phyloP scores from a whole-genome alignment of 53 echinoderm and acorn worm genomes.

The Paracentrotus lividus region DNA sequence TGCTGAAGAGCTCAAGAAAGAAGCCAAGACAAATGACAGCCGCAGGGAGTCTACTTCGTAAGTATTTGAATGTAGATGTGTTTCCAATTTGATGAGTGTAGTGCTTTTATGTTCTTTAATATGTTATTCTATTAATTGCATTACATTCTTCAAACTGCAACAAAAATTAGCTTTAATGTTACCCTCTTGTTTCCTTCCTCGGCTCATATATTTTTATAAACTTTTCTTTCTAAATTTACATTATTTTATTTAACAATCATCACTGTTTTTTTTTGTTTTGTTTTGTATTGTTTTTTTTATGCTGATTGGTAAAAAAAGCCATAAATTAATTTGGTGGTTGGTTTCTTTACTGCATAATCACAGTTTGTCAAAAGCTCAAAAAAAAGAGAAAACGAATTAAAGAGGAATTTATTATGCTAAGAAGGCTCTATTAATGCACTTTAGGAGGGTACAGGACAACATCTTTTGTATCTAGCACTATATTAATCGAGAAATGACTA shows the following conservation, averaged over 20 bases:
- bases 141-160: neutral
- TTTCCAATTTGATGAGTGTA: neutral
- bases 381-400: no score
- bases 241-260: neutral
- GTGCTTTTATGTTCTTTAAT: neutral
- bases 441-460: no score
- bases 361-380: no score
- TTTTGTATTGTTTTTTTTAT: neutral
- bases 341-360: no score
- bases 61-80: neutral
- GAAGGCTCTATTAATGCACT: no score
- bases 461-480: no score
- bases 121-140: neutral
- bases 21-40: conserved; percentile 34
- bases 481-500: no score
- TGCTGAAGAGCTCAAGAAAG: conserved; percentile 78
- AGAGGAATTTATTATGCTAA: no score
- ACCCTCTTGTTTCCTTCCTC: neutral
- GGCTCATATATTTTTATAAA: neutral
- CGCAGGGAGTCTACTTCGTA: conserved; percentile 55
- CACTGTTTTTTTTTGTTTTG: no score
- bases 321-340: no score
- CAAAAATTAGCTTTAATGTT: neutral
- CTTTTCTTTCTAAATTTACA: neutral
- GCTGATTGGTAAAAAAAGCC: no score